These are phyloP conservation scores for Lasioglossum pauxillum DNA, from an alignment of 2,888 invertebrate genomes.

Conservation along the genomic window DNA sequence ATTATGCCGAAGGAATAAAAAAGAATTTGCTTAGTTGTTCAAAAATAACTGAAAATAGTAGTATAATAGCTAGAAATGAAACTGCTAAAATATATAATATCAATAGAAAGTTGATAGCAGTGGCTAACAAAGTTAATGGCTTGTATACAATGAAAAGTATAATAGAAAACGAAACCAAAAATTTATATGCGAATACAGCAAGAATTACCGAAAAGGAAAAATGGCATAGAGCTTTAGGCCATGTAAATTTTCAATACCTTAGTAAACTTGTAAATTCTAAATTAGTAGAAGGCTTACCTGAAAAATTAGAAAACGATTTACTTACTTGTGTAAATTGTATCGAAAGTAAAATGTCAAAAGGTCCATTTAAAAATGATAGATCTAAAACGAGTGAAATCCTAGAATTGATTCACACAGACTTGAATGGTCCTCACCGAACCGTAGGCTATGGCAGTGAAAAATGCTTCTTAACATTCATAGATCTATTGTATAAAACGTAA, in stretches of 20 bases:
- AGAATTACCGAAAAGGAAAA: conserved; percentile 50
- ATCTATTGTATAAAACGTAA: neutral
- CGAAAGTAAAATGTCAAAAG: conserved; percentile 56
- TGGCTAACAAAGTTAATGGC: too few relatives aligned
- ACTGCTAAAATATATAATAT: conserved; percentile 47
- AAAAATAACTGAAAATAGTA: too few relatives aligned
- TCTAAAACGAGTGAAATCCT: conserved; percentile 32
- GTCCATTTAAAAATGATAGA: conserved; percentile 59
- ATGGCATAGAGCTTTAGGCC: conserved; percentile 63
- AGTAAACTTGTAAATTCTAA: conserved; percentile 34
- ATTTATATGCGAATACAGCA: too few relatives aligned
- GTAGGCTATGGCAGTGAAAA: neutral
- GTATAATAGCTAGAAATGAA: too few relatives aligned
- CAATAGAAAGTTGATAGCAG: too few relatives aligned
- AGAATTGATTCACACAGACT: conserved; percentile 17
- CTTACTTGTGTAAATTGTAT: conserved; percentile 47
- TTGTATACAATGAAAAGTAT: too few relatives aligned
- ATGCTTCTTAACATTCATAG: neutral
- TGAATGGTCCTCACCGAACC: neutral
- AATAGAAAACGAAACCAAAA: too few relatives aligned
- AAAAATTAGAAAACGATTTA: conserved; percentile 29
- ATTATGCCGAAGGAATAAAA: too few relatives aligned
- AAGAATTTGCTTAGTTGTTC: too few relatives aligned
- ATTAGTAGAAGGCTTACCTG: conserved; percentile 42
- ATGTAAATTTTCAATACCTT: conserved; percentile 66